Conservation (phyloP, 2,797 vertebrate species). For the Eulemur mongoz region DNA sequence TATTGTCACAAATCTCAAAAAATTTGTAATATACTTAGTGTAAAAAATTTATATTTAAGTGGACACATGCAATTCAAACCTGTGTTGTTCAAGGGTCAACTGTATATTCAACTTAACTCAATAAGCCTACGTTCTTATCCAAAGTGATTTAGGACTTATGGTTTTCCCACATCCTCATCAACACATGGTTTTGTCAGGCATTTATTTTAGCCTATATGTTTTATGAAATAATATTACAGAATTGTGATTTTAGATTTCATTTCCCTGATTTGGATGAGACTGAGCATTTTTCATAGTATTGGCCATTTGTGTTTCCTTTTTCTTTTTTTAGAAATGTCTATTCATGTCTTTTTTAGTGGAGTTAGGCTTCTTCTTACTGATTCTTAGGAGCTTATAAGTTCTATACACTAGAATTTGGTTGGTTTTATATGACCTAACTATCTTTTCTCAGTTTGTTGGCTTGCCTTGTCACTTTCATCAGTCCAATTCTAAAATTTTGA, state of each 20-base stretch:
- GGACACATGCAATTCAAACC: background rate
- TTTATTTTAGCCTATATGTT: background rate
- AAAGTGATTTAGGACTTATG: background rate
- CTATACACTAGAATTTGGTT: background rate
- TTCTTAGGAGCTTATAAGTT: background rate
- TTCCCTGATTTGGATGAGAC: conserved; percentile 1
- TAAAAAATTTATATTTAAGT: background rate
- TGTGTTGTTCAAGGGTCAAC: background rate
- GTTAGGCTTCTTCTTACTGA: background rate
- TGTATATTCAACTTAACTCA: background rate
- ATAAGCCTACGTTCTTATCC: background rate
- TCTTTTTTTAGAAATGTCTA: background rate
- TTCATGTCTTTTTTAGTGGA: background rate
- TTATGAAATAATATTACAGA: background rate
- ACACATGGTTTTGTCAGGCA: background rate
- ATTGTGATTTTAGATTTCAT: background rate
- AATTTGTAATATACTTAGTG: background rate
- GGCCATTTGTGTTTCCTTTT: background rate
- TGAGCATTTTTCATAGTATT: background rate
- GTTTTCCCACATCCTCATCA: background rate
- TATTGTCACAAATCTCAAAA: background rate
- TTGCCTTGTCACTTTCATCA: background rate
- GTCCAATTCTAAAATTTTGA: background rate
- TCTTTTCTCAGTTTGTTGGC: background rate
- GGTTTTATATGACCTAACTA: background rate